Percentiles rank a stretch among this genome's conserved stretches.
Conservation (phyloP, 2,113 vertebrate species). For the Atractosteus spatula region DNA sequence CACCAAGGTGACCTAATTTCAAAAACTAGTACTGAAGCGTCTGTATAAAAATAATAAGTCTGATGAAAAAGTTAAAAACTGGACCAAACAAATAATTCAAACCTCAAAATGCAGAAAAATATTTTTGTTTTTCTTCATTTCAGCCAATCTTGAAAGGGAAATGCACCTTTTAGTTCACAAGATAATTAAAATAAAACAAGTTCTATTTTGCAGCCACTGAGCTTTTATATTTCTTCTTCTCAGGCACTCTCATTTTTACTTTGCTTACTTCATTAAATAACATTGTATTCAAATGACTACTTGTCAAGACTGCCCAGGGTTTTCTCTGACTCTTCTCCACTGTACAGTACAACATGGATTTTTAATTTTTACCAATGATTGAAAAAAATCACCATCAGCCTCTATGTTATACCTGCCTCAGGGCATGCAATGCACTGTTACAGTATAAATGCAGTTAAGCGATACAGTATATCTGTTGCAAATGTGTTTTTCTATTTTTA, state of each 20-base stretch:
- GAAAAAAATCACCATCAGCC: conserved; percentile 28
- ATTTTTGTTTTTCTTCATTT: too few relatives aligned
- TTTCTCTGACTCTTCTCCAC: conserved; percentile 29
- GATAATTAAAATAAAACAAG: conserved; percentile 13
- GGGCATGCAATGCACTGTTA: conserved; percentile 16
- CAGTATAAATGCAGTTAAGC: conserved; percentile 20
- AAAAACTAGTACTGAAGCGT: too few relatives aligned
- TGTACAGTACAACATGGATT: conserved; percentile 38
- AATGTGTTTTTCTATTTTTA: background rate
- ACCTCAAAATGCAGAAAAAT: too few relatives aligned
- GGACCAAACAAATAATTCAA: too few relatives aligned
- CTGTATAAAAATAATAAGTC: too few relatives aligned
- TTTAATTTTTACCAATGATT: conserved; percentile 28
- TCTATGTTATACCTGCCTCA: conserved; percentile 30
- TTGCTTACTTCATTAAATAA: conserved; percentile 24
- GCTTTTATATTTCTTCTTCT: conserved; percentile 41
- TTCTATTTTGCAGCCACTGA: conserved; percentile 11
- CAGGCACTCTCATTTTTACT: conserved; percentile 20
- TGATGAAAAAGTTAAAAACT: too few relatives aligned
- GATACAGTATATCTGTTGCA: background rate
- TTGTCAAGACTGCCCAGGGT: conserved; percentile 33
- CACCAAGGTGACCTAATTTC: too few relatives aligned
- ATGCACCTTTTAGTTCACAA: background rate
- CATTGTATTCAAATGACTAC: conserved; percentile 36
- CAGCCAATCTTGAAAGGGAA: conserved; percentile 17